These are phyloP conservation scores for Dallia pectoralis DNA, from an alignment of 2,797 vertebrate species.

Conservation along the genomic window DNA sequence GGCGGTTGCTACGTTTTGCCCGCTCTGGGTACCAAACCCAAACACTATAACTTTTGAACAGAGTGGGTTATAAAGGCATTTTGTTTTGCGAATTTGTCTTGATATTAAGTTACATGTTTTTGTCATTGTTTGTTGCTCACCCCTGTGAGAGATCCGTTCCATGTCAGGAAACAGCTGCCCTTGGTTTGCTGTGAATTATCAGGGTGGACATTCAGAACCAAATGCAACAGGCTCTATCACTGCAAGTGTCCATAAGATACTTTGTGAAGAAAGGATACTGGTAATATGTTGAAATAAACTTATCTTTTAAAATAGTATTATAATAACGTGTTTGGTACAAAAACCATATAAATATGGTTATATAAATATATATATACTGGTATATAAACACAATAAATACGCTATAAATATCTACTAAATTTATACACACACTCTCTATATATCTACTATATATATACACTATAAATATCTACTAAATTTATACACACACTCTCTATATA, in stretches of 20 bases:
- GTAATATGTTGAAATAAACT: background rate
- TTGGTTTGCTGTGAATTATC: background rate
- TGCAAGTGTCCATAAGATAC: background rate
- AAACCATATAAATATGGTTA: background rate
- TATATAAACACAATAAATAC: too few species aligned
- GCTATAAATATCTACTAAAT: too few species aligned
- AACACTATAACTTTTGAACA: too few species aligned
- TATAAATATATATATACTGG: too few species aligned
- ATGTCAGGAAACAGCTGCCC: background rate
- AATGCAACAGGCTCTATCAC: background rate
- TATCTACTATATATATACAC: too few species aligned
- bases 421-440: too few species aligned
- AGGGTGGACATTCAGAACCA: background rate
- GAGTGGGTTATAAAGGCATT: background rate
- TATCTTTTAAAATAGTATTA: too few species aligned
- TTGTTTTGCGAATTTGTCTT: constrained; percentile 8
- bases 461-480: too few species aligned
- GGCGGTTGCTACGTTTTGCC: background rate
- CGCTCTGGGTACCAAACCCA: background rate
- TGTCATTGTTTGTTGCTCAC: constrained; percentile 9
- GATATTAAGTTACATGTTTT: constrained; percentile 18
- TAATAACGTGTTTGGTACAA: too few species aligned
- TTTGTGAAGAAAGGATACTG: background rate
- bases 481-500: too few species aligned
- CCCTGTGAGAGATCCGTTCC: constrained; percentile 14